phyloP scores from a whole-genome alignment of 2,888 invertebrate genomes.

The Arctia plantaginis region DNA sequence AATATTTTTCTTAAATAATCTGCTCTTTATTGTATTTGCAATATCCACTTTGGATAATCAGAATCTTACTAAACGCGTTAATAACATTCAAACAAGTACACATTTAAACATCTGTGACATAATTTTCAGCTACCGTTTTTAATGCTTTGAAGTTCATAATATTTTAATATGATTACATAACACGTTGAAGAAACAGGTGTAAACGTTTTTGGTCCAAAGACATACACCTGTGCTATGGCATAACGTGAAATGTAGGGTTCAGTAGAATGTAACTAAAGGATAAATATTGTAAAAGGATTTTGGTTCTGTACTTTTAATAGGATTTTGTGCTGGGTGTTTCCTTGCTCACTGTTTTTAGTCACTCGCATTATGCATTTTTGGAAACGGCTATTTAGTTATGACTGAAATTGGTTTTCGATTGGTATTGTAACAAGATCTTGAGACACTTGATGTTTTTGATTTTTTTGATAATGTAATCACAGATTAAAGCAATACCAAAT shows the following conservation, averaged over 20 bases:
- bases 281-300: background rate
- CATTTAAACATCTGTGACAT: slow-evolving; percentile 20
- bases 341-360: too few species aligned
- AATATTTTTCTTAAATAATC: background rate
- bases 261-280: background rate
- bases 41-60: background rate
- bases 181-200: slow-evolving; percentile 37
- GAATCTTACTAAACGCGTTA: slow-evolving; percentile 1
- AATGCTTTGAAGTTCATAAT: slow-evolving; percentile 36
- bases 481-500: background rate
- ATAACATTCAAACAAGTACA: slow-evolving; percentile 8
- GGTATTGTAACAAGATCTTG: background rate
- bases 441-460: background rate
- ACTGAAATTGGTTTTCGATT: background rate
- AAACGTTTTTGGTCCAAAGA: slow-evolving; percentile 30
- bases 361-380: too few species aligned
- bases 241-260: slow-evolving; percentile 29
- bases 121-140: slow-evolving; percentile 23
- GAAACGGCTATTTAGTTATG: too few species aligned
- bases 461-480: too few species aligned
- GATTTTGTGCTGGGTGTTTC: background rate
- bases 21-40: background rate
- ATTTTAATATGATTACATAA: slow-evolving; percentile 37
- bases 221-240: slow-evolving; percentile 35
- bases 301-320: background rate